A percentile compares a stretch with the other conserved stretches of the same genome.
These are phyloP conservation scores for Todiramphus saurophagus DNA, from an alignment of 2,113 vertebrate genomes.

Conservation along the genomic window DNA sequence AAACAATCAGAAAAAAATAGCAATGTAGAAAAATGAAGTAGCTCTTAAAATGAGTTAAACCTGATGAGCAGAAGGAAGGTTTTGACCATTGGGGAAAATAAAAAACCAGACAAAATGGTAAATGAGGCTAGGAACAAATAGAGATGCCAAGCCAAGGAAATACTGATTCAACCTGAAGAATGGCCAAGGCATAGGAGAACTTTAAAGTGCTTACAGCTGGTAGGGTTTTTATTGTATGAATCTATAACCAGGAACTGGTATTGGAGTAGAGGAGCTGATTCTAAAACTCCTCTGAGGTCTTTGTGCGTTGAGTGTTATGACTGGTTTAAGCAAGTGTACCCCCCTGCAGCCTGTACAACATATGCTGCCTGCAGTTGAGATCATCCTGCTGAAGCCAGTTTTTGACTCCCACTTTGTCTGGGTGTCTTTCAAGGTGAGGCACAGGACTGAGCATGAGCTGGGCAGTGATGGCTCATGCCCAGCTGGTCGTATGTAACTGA, in stretches of 20 bases:
- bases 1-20: neutral
- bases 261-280: neutral
- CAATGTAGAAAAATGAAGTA: neutral
- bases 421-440: neutral
- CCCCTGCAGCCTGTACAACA: neutral
- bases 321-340: neutral
- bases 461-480: neutral
- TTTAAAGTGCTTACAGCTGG: neutral
- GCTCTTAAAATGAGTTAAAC: neutral
- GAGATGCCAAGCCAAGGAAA: neutral
- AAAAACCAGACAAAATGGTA: neutral
- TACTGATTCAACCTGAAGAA: neutral
- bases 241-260: neutral
- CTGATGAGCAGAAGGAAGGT: neutral
- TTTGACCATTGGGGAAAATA: neutral
- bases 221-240: neutral
- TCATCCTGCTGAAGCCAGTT: neutral
- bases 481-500: accelerated
- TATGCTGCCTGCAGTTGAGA: too few relatives aligned
- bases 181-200: neutral
- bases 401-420: neutral
- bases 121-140: neutral
- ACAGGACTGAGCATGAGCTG: neutral
- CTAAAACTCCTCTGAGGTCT: neutral
- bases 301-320: neutral